A percentile compares a stretch with the other conserved stretches of the same genome.
Evolutionary conservation across 92 coral and sea anemone species (phyloP).

Genomic region (Bergia puertoricense): DNA sequence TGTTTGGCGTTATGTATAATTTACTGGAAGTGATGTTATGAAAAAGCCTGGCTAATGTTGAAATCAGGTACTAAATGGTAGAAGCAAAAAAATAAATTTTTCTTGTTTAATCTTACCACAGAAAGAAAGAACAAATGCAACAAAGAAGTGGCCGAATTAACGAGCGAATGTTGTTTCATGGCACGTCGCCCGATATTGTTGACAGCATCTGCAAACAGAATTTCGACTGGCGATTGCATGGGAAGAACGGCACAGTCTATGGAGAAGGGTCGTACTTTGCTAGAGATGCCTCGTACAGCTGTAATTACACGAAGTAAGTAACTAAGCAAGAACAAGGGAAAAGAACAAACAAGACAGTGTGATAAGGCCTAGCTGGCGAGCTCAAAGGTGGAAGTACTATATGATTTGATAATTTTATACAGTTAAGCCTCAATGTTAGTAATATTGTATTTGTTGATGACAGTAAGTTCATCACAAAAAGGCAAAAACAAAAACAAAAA

Average conservation of each 20-base stretch:
- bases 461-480: no score
- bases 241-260: constrained; percentile 51
- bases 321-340: no score
- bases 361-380: no score
- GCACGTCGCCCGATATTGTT: constrained; percentile 59
- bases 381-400: no score
- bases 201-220: constrained; percentile 73
- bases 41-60: no score
- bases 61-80: neutral
- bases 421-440: no score
- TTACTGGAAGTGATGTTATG: no score
- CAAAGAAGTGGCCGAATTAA: constrained; percentile 48
- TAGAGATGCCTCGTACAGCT: constrained; percentile 59
- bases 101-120: constrained; percentile 14
- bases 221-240: constrained; percentile 71
- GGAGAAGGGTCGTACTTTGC: constrained; percentile 90
- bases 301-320: constrained; percentile 47
- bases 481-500: no score
- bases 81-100: neutral
- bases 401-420: no score
- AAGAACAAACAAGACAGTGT: no score
- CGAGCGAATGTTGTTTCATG: constrained; percentile 73
- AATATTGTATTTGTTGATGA: no score
- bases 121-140: constrained; percentile 77
- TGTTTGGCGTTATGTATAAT: no score